Conservation (phyloP, 2,888 invertebrate species). For the Conus canariensis region DNA sequence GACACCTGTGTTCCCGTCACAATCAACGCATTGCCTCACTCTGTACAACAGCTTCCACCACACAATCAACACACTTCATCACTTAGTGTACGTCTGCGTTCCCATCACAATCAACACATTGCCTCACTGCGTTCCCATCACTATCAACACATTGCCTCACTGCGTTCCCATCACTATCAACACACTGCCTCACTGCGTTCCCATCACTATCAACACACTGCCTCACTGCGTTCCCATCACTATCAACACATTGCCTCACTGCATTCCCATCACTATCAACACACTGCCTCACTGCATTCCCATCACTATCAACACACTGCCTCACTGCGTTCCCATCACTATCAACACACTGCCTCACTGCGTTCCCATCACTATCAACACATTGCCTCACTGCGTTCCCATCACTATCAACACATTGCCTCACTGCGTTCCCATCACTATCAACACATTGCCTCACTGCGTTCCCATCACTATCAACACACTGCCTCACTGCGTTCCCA, state of each 20-base stretch:
- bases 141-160: not conserved
- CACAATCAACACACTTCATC: not conserved
- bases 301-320: no score
- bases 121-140: not conserved
- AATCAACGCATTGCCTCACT: not conserved
- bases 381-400: not conserved
- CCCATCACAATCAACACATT: not conserved
- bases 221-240: no score
- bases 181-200: not conserved
- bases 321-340: no score
- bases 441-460: not conserved
- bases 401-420: not conserved
- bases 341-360: not conserved
- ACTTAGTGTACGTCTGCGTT: not conserved
- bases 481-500: not conserved
- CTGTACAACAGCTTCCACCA: not conserved
- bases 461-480: not conserved
- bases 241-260: not conserved
- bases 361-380: not conserved
- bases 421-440: not conserved
- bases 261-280: no score
- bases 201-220: no score
- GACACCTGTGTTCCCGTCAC: slow-evolving; percentile 59
- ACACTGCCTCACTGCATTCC: no score
- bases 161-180: not conserved